Base-by-base conservation (phyloP, 2,888 invertebrate species). In the Agrochola macilenta region DNA sequence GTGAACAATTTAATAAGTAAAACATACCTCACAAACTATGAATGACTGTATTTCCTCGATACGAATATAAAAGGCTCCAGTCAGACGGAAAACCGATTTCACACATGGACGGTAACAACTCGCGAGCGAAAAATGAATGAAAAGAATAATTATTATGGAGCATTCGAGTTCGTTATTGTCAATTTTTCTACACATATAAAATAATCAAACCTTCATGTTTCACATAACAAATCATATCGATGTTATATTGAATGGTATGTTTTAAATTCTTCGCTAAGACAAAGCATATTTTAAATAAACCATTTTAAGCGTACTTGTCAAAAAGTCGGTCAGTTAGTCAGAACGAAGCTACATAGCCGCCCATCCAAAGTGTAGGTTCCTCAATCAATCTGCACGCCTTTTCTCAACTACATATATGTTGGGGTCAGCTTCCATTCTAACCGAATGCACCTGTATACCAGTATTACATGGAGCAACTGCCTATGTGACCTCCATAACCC, bases 81-180 rank as follows among this genome's bases (percentile, higher is more conserved):
- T 69, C 68, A 64, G 12, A 39, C 12, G 60, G 60, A 77, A 84
- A 80, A 72, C 52, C 9, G 46, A 69, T 80, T 77, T 64, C 71
- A 65, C 71, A 65, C 70, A 52, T 81, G 71, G 61, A 58, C 43
- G 60, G 20, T 54, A 14, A 57, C 39, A 58, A 69, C 30, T 46
- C 8, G 14, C 58, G n/a, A 69, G 26, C 11, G 63, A 52, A 30
- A 35, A 60, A 12, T 39, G 11, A 73, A 73, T 65, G 52, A 54
- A 69, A 72, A 7, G 1, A 57, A 71, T 57, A 30, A 39, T 26
- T 11, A 68, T n/a, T 17, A 60, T 17, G 30, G 11, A 26, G 3
- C 2, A 7, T 46, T 58, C 20, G 0, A n/a, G 57, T n/a, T 52
- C 43, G 9, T 43, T 26, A 35, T 11, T 69, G 5, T 35, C 5